These are phyloP conservation scores for Borostomias antarcticus DNA, from an alignment of 2,797 vertebrate genomes.

Conservation along the genomic window DNA sequence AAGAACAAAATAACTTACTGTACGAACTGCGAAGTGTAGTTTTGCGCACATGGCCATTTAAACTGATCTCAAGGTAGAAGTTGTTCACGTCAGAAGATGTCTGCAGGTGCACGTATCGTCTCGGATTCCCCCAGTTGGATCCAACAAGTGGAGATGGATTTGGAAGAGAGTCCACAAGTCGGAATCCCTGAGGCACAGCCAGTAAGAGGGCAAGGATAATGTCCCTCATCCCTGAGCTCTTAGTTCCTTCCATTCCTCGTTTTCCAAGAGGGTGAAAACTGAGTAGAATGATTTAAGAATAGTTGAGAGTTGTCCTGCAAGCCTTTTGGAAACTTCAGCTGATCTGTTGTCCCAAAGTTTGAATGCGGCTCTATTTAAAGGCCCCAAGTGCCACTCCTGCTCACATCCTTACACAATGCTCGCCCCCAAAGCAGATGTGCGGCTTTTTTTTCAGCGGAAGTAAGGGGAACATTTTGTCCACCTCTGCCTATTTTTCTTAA, in stretches of 20 bases:
- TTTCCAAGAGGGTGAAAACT: slow-evolving; percentile 16
- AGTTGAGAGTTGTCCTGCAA: slow-evolving; percentile 35
- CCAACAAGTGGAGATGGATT: slow-evolving; percentile 86
- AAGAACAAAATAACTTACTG: slow-evolving; percentile 79
- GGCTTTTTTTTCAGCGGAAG: slow-evolving; percentile 73
- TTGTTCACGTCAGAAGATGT: slow-evolving; percentile 85
- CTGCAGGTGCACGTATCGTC: slow-evolving; percentile 88
- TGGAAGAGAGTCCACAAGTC: slow-evolving; percentile 65
- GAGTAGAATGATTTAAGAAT: background rate
- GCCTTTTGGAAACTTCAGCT: slow-evolving; percentile 48
- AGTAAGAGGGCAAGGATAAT: slow-evolving; percentile 69
- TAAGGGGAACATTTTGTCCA: slow-evolving; percentile 63
- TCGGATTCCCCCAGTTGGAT: slow-evolving; percentile 85
- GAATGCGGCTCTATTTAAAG: slow-evolving; percentile 78
- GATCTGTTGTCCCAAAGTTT: slow-evolving; percentile 67
- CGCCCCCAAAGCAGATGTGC: slow-evolving; percentile 79
- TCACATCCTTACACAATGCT: slow-evolving; percentile 69
- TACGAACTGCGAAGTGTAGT: slow-evolving; percentile 84
- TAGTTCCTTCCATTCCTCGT: slow-evolving; percentile 53
- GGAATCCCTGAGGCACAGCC: slow-evolving; percentile 67
- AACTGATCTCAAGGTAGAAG: slow-evolving; percentile 91
- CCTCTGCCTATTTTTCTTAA: slow-evolving; percentile 68
- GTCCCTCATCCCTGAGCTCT: slow-evolving; percentile 51
- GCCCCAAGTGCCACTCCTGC: slow-evolving; percentile 75
- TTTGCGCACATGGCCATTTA: slow-evolving; percentile 85